A percentile compares a stretch with the other conserved stretches of the same genome.
These are phyloP conservation scores for Allacma fusca DNA, from an alignment of 2,888 invertebrate genomes.

Conservation along the genomic window DNA sequence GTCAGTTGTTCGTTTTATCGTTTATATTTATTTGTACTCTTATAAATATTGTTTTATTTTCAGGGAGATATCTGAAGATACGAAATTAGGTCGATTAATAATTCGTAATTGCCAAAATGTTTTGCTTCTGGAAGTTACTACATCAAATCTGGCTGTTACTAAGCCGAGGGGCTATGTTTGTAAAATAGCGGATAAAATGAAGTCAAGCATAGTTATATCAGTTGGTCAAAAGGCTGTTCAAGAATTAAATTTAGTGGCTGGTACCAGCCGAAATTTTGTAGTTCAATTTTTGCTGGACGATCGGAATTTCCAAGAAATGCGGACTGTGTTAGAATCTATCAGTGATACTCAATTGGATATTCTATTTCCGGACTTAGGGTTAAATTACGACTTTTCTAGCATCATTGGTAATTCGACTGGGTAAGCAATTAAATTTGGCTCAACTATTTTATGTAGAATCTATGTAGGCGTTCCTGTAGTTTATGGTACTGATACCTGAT, in stretches of 20 bases:
- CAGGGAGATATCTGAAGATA: slow-evolving; percentile 51
- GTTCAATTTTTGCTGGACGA: slow-evolving; percentile 55
- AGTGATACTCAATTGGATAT: slow-evolving; percentile 48
- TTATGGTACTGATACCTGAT: not conserved
- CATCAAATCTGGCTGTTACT: slow-evolving; percentile 32
- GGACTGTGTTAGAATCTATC: slow-evolving; percentile 45
- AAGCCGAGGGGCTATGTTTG: slow-evolving; percentile 51
- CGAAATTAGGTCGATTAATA: slow-evolving; percentile 48
- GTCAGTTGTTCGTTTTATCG: no score
- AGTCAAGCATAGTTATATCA: slow-evolving; percentile 50
- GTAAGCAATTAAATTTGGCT: slow-evolving; percentile 16
- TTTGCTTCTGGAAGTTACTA: slow-evolving; percentile 36
- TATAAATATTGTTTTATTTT: not conserved
- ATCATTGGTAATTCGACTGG: slow-evolving; percentile 17
- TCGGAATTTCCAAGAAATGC: slow-evolving; percentile 44
- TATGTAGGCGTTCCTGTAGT: not conserved
- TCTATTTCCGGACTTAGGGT: slow-evolving; percentile 53
- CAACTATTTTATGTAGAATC: not conserved
- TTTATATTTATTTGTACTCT: no score
- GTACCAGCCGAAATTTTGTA: slow-evolving; percentile 46
- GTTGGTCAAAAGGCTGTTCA: slow-evolving; percentile 50
- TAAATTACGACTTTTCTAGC: slow-evolving; percentile 31
- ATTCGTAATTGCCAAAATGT: slow-evolving; percentile 48
- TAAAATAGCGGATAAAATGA: slow-evolving; percentile 53
- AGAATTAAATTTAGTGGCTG: slow-evolving; percentile 48